Base-by-base conservation (phyloP, 2,797 vertebrate species). In the Lateolabrax maculatus region DNA sequence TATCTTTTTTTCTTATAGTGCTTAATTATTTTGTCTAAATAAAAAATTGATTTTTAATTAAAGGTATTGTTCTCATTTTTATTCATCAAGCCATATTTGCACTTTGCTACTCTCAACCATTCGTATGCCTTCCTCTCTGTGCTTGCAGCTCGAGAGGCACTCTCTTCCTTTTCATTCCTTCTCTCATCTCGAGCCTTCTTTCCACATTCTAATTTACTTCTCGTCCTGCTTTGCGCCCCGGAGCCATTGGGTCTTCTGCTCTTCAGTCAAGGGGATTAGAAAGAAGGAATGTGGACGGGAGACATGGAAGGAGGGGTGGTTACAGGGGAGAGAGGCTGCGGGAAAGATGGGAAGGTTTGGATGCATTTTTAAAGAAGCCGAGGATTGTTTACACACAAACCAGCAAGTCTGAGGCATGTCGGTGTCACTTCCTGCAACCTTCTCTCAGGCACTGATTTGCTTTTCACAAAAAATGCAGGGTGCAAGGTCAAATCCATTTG, bases 261-360 rank as follows among this genome's bases (percentile, higher is more conserved):
- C 89, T 86, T 87, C 84, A 89, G 84, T 90, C 77, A 77, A 88
- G 87, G 84, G 87, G 87, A 92, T 94, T 91, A 87, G 74, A 87
- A 80, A 75, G 74, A 71, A 46, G 77, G 75, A 84, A 84, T 81
- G 73, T 78, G 79, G 75, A 69, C 0, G 58, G 37, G 71, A 78
- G 74, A 66, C 18, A 2, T 52, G 37, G 52, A 60, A 52, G 41
- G 62, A 64, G 57, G 41, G 66, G 5, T 2, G 37, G 31, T 60
- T 78, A 27, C 9, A 31, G 60, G 31, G 43, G 23, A 73, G 65
- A 70, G 48, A 58, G 34, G 41, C 68, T 53, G 39, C 51, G 29
- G 56, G 62, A 43, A 56, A 53, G 80, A 85, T 77, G 63, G 79
- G 80, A 79, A 76, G 46, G 48, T 55, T 51, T 48, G 43, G 48